Evolutionary conservation across 2,888 invertebrate species (phyloP).

Genomic region (Parochlus steinenii): DNA sequence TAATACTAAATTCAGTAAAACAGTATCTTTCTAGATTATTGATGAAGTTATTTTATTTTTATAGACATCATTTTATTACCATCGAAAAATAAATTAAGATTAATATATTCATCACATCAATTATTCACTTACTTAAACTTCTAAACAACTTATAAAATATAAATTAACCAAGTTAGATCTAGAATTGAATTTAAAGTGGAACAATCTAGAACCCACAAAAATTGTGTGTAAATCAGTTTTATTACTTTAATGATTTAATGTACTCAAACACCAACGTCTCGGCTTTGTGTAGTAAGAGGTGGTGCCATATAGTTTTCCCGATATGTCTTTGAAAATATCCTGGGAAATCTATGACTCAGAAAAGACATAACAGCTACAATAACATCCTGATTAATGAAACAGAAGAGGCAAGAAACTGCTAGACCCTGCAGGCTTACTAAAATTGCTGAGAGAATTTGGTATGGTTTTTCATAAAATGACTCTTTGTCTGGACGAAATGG

Average conservation of each 20-base stretch:
- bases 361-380: conserved; percentile 34
- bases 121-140: too few relatives aligned
- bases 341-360: conserved; percentile 28
- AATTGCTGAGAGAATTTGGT: conserved; percentile 47
- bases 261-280: conserved; percentile 27
- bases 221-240: conserved; percentile 9
- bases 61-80: too few relatives aligned
- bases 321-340: conserved; percentile 22
- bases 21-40: too few relatives aligned
- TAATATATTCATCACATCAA: too few relatives aligned
- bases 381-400: conserved; percentile 63
- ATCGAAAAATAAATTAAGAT: too few relatives aligned
- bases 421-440: conserved; percentile 58
- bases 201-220: too few relatives aligned
- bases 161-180: too few relatives aligned
- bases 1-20: too few relatives aligned
- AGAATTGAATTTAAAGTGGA: too few relatives aligned
- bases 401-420: conserved; percentile 52
- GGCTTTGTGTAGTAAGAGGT: conserved; percentile 23
- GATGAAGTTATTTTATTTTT: too few relatives aligned
- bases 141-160: too few relatives aligned
- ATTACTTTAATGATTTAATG: conserved; percentile 1
- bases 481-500: conserved; percentile 46
- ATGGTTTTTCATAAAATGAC: conserved; percentile 37
- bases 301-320: conserved; percentile 5